Conservation (phyloP, 2,888 invertebrate species). For the Branchipolynoe longqiensis region DNA sequence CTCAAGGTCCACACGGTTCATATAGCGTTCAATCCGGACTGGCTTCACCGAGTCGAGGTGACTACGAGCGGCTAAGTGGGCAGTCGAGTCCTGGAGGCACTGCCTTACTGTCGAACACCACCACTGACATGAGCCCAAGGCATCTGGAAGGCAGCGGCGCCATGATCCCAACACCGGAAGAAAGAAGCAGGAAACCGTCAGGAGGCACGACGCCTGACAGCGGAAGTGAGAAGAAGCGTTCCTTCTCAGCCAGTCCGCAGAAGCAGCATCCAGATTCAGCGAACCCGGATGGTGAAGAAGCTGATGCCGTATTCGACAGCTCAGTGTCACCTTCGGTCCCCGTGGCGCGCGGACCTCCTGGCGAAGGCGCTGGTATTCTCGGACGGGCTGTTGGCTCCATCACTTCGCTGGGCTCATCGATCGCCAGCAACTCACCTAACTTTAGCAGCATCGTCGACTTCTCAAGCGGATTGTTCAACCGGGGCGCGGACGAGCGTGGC, state of each 20-base stretch:
- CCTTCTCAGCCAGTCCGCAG: constrained; percentile 60
- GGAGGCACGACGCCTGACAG: constrained; percentile 1
- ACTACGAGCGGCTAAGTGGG: neutral
- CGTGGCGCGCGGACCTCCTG: neutral
- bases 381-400: constrained; percentile 63
- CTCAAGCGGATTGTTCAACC: constrained; percentile 89
- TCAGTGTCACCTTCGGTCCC: constrained; percentile 15
- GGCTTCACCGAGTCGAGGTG: neutral
- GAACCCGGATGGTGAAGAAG: too few species aligned
- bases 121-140: too few species aligned
- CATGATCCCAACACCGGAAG: too few species aligned
- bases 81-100: too few species aligned
- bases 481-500: constrained; percentile 60
- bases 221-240: constrained; percentile 5
- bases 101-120: too few species aligned
- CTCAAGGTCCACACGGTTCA: too few species aligned
- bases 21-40: too few species aligned
- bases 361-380: constrained; percentile 58
- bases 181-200: neutral
- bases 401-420: constrained; percentile 59
- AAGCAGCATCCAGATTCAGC: too few species aligned
- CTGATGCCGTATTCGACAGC: constrained; percentile 30
- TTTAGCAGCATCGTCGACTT: constrained; percentile 91
- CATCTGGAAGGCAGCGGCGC: too few species aligned
- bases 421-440: constrained; percentile 68